These are phyloP conservation scores for Alligator mississippiensis DNA, from an alignment of 2,113 vertebrate genomes.

Conservation along the genomic window DNA sequence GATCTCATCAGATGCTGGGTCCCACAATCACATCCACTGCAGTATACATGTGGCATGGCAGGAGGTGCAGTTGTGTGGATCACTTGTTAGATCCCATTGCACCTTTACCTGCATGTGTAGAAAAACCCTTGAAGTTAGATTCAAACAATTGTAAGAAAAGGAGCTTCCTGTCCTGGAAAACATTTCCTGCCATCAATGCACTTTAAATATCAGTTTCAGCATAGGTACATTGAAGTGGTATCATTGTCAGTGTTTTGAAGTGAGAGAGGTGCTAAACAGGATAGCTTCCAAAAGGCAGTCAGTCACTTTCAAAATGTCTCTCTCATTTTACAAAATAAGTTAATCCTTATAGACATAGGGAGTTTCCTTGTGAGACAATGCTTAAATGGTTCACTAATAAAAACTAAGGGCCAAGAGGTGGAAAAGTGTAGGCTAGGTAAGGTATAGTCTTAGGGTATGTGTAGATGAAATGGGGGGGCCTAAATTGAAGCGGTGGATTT, in stretches of 20 bases:
- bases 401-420: not conserved
- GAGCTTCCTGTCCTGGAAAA: not conserved
- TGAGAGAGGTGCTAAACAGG: not conserved
- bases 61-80: no score
- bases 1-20: no score
- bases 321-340: conserved; percentile 3
- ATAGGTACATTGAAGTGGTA: not conserved
- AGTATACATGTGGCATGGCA: no score
- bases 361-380: not conserved
- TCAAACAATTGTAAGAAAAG: not conserved
- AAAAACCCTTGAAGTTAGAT: no score
- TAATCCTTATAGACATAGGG: not conserved
- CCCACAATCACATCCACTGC: no score
- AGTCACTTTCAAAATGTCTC: not conserved
- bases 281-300: not conserved
- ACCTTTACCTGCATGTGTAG: no score
- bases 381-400: not conserved
- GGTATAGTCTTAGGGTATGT: conserved; percentile 6
- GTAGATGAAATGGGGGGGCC: not conserved
- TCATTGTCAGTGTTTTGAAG: not conserved
- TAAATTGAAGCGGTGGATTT: no score
- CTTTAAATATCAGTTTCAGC: not conserved
- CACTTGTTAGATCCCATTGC: no score
- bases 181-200: not conserved
- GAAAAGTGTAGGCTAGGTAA: not conserved